Percentiles rank a stretch among this genome's conserved stretches.
These are phyloP conservation scores for Leptoteleia sp. DNA, from an alignment of 1,140 invertebrate genomes.

Conservation along the genomic window DNA sequence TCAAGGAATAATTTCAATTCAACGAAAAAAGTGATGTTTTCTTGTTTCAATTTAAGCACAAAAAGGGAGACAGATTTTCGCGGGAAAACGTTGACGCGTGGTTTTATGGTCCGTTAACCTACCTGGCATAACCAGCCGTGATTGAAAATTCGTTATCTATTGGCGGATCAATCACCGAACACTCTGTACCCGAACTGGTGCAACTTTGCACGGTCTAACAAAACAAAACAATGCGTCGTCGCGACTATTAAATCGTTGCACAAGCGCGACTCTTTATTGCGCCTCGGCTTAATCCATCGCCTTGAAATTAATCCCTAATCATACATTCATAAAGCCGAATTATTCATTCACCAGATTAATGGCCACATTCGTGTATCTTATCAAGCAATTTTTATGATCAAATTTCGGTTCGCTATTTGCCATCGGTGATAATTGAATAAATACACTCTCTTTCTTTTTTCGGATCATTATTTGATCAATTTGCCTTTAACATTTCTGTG, in stretches of 20 bases:
- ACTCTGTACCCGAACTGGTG: slow-evolving; percentile 16
- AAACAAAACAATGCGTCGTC: slow-evolving; percentile 15
- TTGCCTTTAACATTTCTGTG: no score
- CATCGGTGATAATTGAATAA: no score
- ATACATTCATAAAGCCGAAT: slow-evolving; percentile 19
- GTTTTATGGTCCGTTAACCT: no score
- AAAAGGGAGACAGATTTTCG: no score
- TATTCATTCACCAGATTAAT: slow-evolving; percentile 26
- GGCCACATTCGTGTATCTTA: slow-evolving; percentile 22
- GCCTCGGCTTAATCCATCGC: slow-evolving; percentile 28
- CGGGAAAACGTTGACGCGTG: no score
- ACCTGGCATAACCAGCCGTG: no score
- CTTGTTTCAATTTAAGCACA: no score
- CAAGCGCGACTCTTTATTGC: slow-evolving; percentile 21
- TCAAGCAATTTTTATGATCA: slow-evolving; percentile 19
- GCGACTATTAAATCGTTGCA: slow-evolving; percentile 13
- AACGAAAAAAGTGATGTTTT: no score
- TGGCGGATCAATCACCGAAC: slow-evolving; percentile 14
- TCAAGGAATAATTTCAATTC: no score
- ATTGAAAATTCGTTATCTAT: no score
- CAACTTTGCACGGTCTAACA: slow-evolving; percentile 8
- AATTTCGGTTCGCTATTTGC: not conserved
- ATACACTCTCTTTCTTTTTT: no score
- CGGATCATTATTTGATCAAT: no score
- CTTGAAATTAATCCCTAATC: slow-evolving; percentile 48